Evolutionary conservation across 2,797 vertebrate species (phyloP).

Genomic region (Sparus aurata): DNA sequence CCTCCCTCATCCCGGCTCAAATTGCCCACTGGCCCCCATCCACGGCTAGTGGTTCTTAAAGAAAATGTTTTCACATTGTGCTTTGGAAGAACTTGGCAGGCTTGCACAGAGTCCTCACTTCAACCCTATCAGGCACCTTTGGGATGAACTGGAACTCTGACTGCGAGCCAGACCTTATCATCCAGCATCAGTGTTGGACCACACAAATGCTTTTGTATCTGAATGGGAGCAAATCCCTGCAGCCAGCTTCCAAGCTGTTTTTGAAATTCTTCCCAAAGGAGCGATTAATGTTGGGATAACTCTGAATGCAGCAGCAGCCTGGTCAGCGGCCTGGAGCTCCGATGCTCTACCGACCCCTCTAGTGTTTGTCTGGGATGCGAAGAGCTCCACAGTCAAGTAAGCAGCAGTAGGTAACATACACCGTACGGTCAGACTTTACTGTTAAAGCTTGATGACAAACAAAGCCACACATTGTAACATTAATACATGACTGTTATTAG

Average conservation of each 20-base stretch:
- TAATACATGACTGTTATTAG: too few relatives aligned
- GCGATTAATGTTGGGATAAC: constrained; percentile 24
- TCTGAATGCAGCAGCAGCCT: neutral
- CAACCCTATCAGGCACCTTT: constrained; percentile 18
- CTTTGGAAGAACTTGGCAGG: constrained; percentile 17
- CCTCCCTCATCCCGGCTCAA: too few relatives aligned
- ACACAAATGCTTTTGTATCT: constrained; percentile 40
- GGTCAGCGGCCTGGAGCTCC: too few relatives aligned
- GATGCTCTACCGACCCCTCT: too few relatives aligned
- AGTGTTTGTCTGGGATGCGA: too few relatives aligned
- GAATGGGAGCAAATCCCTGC: constrained; percentile 43
- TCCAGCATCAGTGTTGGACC: constrained; percentile 28
- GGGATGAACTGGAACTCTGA: constrained; percentile 31
- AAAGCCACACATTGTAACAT: too few relatives aligned
- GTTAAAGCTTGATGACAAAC: too few relatives aligned
- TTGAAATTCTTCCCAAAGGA: constrained; percentile 37
- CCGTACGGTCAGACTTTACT: too few relatives aligned
- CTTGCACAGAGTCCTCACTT: constrained; percentile 10
- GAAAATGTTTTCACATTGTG: neutral
- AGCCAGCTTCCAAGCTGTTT: constrained; percentile 37
- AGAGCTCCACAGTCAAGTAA: too few relatives aligned
- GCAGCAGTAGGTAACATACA: too few relatives aligned
- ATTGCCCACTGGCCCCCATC: neutral
- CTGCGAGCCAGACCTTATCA: constrained; percentile 34
- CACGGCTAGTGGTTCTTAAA: neutral